phyloP scores from a whole-genome alignment of 2,113 vertebrate species.

The Chlorocebus sabaeus region DNA sequence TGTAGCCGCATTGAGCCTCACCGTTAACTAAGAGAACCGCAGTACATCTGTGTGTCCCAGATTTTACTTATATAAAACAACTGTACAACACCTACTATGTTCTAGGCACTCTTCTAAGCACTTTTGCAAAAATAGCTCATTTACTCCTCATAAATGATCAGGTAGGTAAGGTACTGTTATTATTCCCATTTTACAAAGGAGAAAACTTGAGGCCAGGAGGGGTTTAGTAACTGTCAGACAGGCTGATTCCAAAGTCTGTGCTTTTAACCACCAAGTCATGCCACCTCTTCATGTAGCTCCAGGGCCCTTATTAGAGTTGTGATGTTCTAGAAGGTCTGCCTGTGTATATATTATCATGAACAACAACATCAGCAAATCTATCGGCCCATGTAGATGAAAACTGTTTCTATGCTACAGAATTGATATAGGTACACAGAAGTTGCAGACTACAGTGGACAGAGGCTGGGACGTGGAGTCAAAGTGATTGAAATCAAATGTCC shows the following conservation, averaged over 20 bases:
- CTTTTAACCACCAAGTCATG: not conserved
- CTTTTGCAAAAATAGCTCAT: not conserved
- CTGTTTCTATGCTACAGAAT: not conserved
- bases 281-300: not conserved
- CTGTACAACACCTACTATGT: not conserved
- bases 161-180: not conserved
- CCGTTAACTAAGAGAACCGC: not conserved
- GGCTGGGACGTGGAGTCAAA: not conserved
- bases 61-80: not conserved
- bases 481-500: not conserved
- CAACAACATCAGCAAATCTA: not conserved
- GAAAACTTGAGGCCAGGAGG: not conserved
- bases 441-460: not conserved
- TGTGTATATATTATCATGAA: not conserved
- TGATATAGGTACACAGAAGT: not conserved
- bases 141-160: not conserved
- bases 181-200: not conserved
- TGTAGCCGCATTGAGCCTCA: not conserved
- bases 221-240: not conserved
- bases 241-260: not conserved
- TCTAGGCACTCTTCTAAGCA: not conserved
- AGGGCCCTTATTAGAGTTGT: not conserved
- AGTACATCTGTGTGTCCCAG: not conserved
- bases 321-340: not conserved
- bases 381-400: not conserved